Conservation (phyloP, 2,888 invertebrate genomes). For the Cryptocephalus moraei region DNA sequence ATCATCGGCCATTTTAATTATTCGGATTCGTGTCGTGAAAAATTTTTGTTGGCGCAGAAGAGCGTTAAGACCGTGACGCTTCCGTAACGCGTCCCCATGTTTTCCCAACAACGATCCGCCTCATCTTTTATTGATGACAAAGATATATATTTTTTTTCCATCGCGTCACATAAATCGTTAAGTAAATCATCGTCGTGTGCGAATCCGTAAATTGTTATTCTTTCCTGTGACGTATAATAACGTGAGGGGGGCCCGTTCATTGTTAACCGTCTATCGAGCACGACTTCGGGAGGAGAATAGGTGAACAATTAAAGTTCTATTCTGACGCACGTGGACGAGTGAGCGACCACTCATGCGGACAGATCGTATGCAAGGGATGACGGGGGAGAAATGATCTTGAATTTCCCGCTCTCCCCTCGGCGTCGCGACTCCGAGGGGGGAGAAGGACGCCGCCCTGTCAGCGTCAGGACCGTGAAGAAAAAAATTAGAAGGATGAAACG, state of each 20-base stretch:
- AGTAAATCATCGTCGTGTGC: slow-evolving; percentile 17
- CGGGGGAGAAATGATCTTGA: too few species aligned
- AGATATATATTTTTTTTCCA: slow-evolving; percentile 11
- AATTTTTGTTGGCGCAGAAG: too few species aligned
- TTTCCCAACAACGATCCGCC: not conserved
- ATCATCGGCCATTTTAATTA: too few species aligned
- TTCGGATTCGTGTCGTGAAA: too few species aligned
- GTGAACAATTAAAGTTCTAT: slow-evolving; percentile 28
- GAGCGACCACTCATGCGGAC: slow-evolving; percentile 20
- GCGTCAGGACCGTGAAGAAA: too few species aligned
- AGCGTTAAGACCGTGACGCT: too few species aligned
- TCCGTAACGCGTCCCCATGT: too few species aligned
- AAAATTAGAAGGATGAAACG: too few species aligned
- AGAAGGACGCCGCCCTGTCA: too few species aligned
- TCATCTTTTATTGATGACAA: slow-evolving; percentile 15
- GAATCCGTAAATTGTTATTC: slow-evolving; percentile 23
- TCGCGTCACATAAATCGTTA: slow-evolving; percentile 14
- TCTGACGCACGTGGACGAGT: slow-evolving; percentile 25
- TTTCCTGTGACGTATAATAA: slow-evolving; percentile 19
- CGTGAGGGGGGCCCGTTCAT: slow-evolving; percentile 13
- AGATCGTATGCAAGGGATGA: not conserved
- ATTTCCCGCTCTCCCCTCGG: too few species aligned
- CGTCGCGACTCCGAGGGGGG: too few species aligned
- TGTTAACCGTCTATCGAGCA: slow-evolving; percentile 17
- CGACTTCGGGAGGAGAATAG: slow-evolving; percentile 20